A percentile compares a stretch with the other conserved stretches of the same genome.
Evolutionary conservation across 2,113 vertebrate species (phyloP).

Genomic region (Scortum barcoo): DNA sequence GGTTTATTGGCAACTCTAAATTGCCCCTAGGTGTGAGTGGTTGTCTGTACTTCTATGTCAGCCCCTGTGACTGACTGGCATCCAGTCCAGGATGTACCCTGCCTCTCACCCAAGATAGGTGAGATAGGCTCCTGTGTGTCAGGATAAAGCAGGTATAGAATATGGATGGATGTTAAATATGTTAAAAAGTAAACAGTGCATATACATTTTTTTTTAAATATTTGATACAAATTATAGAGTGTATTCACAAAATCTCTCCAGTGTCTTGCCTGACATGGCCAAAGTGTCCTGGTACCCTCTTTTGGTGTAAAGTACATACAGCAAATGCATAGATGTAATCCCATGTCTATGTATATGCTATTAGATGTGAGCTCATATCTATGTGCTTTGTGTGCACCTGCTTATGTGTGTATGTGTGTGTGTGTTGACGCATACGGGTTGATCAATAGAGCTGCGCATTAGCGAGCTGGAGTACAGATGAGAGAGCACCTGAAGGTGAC

Average conservation of each 20-base stretch:
- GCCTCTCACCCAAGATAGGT: no score
- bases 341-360: background rate
- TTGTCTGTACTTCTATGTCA: no score
- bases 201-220: no score
- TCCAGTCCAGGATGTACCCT: no score
- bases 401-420: conserved; percentile 14
- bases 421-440: conserved; percentile 67
- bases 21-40: no score
- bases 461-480: conserved; percentile 85
- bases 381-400: conserved; percentile 42
- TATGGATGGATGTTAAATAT: no score
- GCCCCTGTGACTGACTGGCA: no score
- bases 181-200: conserved; percentile 63
- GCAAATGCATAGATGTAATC: background rate
- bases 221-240: background rate
- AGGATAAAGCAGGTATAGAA: no score
- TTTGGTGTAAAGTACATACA: conserved; percentile 29
- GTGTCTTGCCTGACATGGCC: background rate
- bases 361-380: conserved; percentile 6
- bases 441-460: conserved; percentile 90
- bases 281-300: background rate
- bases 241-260: background rate
- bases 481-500: conserved; percentile 92
- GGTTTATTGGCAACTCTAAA: no score
- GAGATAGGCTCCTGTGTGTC: no score